Conservation (phyloP, 2,113 vertebrate genomes). For the Heptranchias perlo region DNA sequence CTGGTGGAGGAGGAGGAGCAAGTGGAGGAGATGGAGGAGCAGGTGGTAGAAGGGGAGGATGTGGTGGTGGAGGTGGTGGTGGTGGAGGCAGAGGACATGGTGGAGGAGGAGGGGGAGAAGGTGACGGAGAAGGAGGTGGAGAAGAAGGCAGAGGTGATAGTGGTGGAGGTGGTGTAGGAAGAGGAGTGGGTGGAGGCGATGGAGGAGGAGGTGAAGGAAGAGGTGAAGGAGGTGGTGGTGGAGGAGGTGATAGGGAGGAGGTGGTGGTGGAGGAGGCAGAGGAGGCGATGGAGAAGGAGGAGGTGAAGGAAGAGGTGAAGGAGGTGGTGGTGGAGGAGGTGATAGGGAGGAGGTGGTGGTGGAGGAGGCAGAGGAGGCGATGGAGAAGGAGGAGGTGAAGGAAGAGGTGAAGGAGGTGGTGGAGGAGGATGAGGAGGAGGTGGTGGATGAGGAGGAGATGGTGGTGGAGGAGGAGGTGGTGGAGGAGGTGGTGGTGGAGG, state of each 20-base stretch:
- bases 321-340: neutral
- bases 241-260: neutral
- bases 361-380: too few species aligned
- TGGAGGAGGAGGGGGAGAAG: neutral
- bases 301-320: neutral
- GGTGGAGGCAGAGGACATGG: neutral
- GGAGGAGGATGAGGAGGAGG: neutral
- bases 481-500: neutral
- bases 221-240: neutral
- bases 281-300: neutral
- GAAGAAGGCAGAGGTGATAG: too few species aligned
- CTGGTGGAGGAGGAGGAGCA: too few species aligned
- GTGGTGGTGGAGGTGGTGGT: neutral
- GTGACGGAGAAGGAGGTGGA: too few species aligned
- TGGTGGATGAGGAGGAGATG: neutral
- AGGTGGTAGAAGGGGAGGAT: too few species aligned
- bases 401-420: too few species aligned
- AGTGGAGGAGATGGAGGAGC: too few species aligned
- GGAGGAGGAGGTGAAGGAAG: too few species aligned
- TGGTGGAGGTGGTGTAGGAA: neutral
- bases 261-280: neutral
- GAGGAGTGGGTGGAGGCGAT: neutral
- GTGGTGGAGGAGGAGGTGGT: neutral
- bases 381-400: too few species aligned
- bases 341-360: too few species aligned